These are phyloP conservation scores for Todiramphus chloris DNA, from an alignment of 2,113 vertebrate species.

Conservation along the genomic window DNA sequence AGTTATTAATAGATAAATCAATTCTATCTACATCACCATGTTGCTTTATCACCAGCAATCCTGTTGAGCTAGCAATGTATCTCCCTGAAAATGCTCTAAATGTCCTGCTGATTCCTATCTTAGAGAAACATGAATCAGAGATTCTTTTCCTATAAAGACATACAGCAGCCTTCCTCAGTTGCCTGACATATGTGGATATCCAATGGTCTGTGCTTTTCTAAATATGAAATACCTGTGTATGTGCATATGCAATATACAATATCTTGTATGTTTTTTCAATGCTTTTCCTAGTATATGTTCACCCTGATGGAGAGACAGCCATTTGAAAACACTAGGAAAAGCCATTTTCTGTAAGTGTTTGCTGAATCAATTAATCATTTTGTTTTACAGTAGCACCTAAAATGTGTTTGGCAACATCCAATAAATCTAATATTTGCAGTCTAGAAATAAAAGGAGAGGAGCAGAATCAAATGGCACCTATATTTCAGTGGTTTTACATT, in stretches of 20 bases:
- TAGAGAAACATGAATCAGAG: neutral
- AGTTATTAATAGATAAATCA: neutral
- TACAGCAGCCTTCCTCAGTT: neutral
- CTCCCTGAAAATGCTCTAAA: neutral
- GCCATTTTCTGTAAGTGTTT: neutral
- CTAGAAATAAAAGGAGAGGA: neutral
- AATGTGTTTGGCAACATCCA: slow-evolving; percentile 1
- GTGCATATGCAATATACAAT: too few species aligned
- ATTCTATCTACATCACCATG: neutral
- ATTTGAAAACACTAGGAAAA: neutral
- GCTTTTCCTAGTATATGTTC: neutral
- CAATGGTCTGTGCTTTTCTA: neutral
- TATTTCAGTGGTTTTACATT: neutral
- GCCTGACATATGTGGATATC: neutral
- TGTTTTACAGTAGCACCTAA: slow-evolving; percentile 31
- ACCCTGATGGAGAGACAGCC: neutral
- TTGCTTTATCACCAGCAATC: neutral
- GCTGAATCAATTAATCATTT: slow-evolving; percentile 36
- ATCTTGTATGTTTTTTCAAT: neutral
- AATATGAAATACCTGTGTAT: neutral
- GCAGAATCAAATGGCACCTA: neutral
- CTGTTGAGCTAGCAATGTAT: neutral
- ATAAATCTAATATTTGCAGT: slow-evolving; percentile 16
- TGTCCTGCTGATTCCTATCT: neutral
- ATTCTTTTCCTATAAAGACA: neutral